These are phyloP conservation scores for Oscheius sp. DNA, from an alignment of 2,888 invertebrate species.

Conservation along the genomic window DNA sequence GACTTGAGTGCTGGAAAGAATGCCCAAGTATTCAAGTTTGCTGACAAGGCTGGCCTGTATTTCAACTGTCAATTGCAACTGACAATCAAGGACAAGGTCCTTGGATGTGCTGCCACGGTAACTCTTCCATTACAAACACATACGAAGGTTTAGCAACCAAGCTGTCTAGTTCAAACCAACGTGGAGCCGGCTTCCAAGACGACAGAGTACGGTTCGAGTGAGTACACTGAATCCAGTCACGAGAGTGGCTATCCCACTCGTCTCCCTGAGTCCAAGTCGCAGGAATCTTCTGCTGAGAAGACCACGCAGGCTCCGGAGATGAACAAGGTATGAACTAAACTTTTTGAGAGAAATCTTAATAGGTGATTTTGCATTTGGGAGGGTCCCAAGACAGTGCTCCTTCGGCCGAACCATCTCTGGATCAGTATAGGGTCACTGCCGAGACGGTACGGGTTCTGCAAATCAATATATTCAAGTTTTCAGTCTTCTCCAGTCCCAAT, in stretches of 20 bases:
- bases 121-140: neutral
- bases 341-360: neutral
- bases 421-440: slow-evolving; percentile 31
- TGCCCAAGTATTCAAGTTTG: slow-evolving; percentile 69
- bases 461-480: neutral
- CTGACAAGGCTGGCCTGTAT: slow-evolving; percentile 70
- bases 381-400: slow-evolving; percentile 15
- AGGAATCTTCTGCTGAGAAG: neutral
- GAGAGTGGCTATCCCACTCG: slow-evolving; percentile 50
- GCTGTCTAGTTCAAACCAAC: slow-evolving; percentile 45
- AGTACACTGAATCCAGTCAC: slow-evolving; percentile 45
- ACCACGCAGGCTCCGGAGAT: neutral
- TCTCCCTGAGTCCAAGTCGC: neutral
- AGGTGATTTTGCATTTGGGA: slow-evolving; percentile 15
- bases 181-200: slow-evolving; percentile 55
- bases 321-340: neutral
- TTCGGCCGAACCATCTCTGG: slow-evolving; percentile 39
- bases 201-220: slow-evolving; percentile 44
- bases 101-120: slow-evolving; percentile 61
- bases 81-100: slow-evolving; percentile 64
- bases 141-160: slow-evolving; percentile 47
- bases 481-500: slow-evolving; percentile 39
- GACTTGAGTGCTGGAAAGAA: slow-evolving; percentile 70
- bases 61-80: slow-evolving; percentile 73
- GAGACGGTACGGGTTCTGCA: neutral